A percentile compares a stretch with the other conserved stretches of the same genome.
phyloP scores from a whole-genome alignment of 1,140 invertebrate genomes.

The Eubasilissa regina region DNA sequence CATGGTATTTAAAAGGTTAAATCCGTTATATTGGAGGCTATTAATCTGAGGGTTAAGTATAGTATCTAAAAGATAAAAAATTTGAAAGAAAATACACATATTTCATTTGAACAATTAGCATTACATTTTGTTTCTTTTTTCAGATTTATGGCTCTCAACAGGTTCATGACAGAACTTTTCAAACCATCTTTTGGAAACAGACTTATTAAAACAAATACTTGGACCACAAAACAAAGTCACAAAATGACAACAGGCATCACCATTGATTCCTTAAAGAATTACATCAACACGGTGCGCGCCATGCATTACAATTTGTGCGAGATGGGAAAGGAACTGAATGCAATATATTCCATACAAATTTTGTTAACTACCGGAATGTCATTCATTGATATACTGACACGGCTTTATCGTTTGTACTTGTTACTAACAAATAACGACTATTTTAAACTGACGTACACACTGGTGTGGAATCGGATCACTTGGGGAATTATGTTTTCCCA shows the following conservation, averaged over 20 bases:
- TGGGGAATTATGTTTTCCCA: conserved; percentile 23
- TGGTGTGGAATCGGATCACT: background rate
- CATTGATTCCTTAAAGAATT: background rate
- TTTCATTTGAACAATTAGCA: background rate
- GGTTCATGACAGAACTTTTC: background rate
- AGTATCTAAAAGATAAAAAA: no score
- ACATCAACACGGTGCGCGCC: background rate
- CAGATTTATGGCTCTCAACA: background rate
- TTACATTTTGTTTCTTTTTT: background rate
- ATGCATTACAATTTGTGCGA: conserved; percentile 13
- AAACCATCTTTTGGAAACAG: background rate
- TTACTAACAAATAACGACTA: background rate
- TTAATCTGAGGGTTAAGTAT: no score
- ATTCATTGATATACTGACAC: background rate
- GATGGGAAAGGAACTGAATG: background rate
- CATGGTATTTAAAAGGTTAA: no score
- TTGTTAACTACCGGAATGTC: background rate
- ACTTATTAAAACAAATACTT: no score
- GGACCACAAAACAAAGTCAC: no score
- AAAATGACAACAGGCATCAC: background rate
- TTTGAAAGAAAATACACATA: no score
- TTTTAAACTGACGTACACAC: background rate
- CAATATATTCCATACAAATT: background rate
- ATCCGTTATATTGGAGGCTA: no score
- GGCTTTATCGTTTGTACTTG: background rate